Conservation (phyloP, 37 sponge, comb jelly and placozoan genomes). For the Aplysina aerophoba region DNA sequence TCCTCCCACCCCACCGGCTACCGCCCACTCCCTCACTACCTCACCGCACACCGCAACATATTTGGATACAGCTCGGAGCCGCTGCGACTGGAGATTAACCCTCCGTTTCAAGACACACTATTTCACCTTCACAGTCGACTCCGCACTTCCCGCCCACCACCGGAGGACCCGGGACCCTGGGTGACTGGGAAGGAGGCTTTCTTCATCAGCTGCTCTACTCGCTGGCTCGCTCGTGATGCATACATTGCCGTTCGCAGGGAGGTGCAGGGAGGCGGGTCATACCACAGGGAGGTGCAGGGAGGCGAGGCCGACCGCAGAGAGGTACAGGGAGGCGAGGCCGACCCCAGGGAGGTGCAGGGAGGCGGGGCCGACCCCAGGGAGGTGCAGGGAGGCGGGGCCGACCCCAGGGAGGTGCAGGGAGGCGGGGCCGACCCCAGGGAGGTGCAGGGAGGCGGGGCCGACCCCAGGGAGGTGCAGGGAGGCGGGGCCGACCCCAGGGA, state of each 20-base stretch:
- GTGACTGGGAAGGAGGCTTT: conserved; percentile 34
- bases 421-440: too few species aligned
- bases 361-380: too few species aligned
- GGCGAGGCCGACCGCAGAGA: too few species aligned
- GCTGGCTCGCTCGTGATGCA: conserved; percentile 22
- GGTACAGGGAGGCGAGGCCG: too few species aligned
- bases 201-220: conserved; percentile 40
- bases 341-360: too few species aligned
- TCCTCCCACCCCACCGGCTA: neutral
- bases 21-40: neutral
- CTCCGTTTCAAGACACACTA: neutral
- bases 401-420: too few species aligned
- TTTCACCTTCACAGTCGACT: conserved; percentile 34
- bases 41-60: neutral
- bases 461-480: too few species aligned
- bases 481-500: too few species aligned
- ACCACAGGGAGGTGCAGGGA: too few species aligned
- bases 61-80: conserved; percentile 28
- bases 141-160: neutral
- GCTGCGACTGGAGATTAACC: conserved; percentile 8
- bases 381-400: too few species aligned
- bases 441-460: too few species aligned
- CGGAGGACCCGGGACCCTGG: conserved; percentile 21
- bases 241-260: conserved; percentile 26
- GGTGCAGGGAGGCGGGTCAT: too few species aligned